Evolutionary conservation across 2,888 invertebrate species (phyloP).

Genomic region (Notodonta ziczac): DNA sequence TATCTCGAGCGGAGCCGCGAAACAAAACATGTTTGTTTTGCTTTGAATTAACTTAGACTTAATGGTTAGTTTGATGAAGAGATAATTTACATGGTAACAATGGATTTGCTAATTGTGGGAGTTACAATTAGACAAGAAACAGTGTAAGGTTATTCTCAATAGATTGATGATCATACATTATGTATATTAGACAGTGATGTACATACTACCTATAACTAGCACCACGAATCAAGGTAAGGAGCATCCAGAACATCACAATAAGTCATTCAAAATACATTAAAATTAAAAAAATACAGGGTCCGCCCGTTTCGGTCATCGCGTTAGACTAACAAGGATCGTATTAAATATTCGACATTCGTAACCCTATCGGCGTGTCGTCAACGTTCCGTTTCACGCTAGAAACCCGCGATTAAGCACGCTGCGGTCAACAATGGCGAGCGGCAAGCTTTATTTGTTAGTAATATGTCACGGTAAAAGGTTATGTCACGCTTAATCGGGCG

Average conservation of each 20-base stretch:
- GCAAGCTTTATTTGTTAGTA: constrained; percentile 76
- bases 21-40: constrained; percentile 7
- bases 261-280: neutral
- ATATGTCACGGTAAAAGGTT: constrained; percentile 72
- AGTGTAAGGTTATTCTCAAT: no score
- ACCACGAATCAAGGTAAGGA: no score
- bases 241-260: no score
- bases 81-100: neutral
- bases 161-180: no score
- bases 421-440: constrained; percentile 66
- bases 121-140: no score
- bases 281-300: constrained; percentile 1
- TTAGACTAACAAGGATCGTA: constrained; percentile 66
- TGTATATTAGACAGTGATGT: no score
- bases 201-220: no score
- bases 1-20: neutral
- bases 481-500: constrained; percentile 69
- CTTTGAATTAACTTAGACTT: constrained; percentile 4
- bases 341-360: constrained; percentile 64
- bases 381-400: constrained; percentile 60
- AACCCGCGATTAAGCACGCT: constrained; percentile 64
- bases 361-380: constrained; percentile 46
- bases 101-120: neutral
- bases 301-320: constrained; percentile 35
- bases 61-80: neutral